Conservation (phyloP, 1,140 invertebrate genomes). For the Zaprionus gabonicus region DNA sequence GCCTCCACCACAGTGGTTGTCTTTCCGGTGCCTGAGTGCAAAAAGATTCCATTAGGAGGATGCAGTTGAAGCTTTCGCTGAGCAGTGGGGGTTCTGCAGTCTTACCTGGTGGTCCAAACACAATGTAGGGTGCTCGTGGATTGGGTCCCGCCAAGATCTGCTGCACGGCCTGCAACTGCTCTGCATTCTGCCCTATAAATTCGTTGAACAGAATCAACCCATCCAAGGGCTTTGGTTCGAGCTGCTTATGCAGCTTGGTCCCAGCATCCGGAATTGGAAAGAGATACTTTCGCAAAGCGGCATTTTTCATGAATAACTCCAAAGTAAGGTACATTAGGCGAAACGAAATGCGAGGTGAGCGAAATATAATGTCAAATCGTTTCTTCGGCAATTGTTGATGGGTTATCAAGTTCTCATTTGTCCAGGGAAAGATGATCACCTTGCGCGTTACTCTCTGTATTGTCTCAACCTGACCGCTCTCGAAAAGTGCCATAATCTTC, state of each 20-base stretch:
- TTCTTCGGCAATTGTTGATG: neutral
- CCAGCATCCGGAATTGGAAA: conserved; percentile 24
- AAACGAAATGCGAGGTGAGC: conserved; percentile 44
- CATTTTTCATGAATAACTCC: conserved; percentile 33
- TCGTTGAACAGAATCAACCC: conserved; percentile 47
- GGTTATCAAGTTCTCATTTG: neutral
- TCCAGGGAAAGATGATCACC: conserved; percentile 31
- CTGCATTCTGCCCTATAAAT: conserved; percentile 55
- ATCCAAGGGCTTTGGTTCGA: neutral
- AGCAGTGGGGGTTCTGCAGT: neutral
- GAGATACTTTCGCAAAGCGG: conserved; percentile 46
- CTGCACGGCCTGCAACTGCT: conserved; percentile 67
- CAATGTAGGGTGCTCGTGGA: conserved; percentile 57
- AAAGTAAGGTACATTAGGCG: conserved; percentile 62
- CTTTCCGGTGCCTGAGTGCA: conserved; percentile 88
- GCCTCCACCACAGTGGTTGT: conserved; percentile 91
- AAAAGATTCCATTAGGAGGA: neutral
- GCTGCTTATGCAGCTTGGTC: neutral
- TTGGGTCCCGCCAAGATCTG: conserved; percentile 67
- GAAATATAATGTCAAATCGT: conserved; percentile 49
- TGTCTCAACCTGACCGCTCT: conserved; percentile 25
- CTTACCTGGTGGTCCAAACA: conserved; percentile 78
- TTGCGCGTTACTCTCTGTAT: conserved; percentile 37
- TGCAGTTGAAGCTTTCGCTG: neutral
- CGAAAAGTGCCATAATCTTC: conserved; percentile 25